Evolutionary conservation across 2,888 invertebrate species (phyloP).

Genomic region (Zygaena filipendulae): DNA sequence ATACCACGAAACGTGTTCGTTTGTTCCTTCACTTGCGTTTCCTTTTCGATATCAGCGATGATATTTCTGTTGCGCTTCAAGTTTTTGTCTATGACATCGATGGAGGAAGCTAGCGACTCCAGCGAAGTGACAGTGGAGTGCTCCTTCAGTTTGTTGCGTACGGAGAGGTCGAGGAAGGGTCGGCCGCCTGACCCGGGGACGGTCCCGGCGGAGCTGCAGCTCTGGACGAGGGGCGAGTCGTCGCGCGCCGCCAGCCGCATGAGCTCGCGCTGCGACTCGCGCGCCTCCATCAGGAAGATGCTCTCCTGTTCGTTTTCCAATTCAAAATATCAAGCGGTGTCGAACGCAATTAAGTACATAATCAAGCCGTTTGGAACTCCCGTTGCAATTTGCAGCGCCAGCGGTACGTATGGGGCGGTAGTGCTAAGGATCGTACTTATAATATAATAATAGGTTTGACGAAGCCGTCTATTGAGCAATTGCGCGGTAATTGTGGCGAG

Average conservation of each 20-base stretch:
- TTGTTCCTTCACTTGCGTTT: conserved; percentile 45
- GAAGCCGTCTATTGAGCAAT: no score
- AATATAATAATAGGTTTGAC: no score
- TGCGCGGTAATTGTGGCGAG: no score
- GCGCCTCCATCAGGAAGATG: conserved; percentile 83
- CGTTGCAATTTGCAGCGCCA: no score
- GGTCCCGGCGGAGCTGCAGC: conserved; percentile 17
- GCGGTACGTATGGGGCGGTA: no score
- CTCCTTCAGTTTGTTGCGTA: conserved; percentile 27
- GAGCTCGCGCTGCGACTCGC: conserved; percentile 76
- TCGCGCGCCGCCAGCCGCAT: conserved; percentile 47
- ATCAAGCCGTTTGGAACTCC: no score
- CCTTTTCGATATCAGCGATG: conserved; percentile 33
- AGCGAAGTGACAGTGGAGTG: conserved; percentile 68
- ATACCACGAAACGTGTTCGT: conserved; percentile 32
- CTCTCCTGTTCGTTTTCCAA: conserved; percentile 71
- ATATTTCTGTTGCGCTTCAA: conserved; percentile 35
- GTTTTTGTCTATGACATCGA: conserved; percentile 30
- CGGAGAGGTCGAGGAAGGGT: conserved; percentile 34
- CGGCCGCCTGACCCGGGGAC: conserved; percentile 14
- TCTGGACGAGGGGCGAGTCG: conserved; percentile 20
- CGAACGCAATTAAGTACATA: no score
- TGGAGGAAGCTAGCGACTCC: conserved; percentile 57
- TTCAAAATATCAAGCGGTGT: conserved; percentile 6
- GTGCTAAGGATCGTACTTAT: no score